Conservation (phyloP, 2,888 invertebrate genomes). For the Smittia aterrima region DNA sequence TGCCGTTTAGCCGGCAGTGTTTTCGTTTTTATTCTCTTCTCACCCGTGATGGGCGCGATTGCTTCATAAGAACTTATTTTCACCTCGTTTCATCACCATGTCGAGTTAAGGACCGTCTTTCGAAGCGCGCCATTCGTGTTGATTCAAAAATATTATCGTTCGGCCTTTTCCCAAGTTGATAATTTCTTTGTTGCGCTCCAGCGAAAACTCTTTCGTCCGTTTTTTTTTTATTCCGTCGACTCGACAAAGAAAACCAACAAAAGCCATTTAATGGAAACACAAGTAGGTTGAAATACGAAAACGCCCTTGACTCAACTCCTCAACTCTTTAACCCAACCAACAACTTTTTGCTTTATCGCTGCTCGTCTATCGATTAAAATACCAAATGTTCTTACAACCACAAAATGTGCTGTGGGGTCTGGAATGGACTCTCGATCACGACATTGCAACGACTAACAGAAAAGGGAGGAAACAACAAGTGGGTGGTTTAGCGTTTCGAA, state of each 20-base stretch:
- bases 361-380: constrained; percentile 18
- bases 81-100: background rate
- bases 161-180: background rate
- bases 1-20: constrained; percentile 27
- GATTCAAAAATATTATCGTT: background rate
- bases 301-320: constrained; percentile 26
- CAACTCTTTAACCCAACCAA: background rate
- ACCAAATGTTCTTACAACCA: constrained; percentile 20
- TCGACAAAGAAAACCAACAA: background rate
- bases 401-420: constrained; percentile 12
- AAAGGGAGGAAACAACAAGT: constrained; percentile 13
- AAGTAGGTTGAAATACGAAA: constrained; percentile 14
- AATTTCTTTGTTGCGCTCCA: background rate
- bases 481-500: background rate
- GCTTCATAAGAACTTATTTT: constrained; percentile 5
- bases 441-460: background rate
- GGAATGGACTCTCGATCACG: constrained; percentile 4
- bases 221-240: background rate
- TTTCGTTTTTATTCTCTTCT: background rate
- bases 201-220: background rate
- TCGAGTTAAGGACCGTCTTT: background rate
- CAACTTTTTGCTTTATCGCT: constrained; percentile 5
- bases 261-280: constrained; percentile 9
- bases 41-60: background rate
- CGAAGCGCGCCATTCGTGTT: background rate